phyloP scores from a whole-genome alignment of 2,113 vertebrate genomes.

The Pelobates fuscus region DNA sequence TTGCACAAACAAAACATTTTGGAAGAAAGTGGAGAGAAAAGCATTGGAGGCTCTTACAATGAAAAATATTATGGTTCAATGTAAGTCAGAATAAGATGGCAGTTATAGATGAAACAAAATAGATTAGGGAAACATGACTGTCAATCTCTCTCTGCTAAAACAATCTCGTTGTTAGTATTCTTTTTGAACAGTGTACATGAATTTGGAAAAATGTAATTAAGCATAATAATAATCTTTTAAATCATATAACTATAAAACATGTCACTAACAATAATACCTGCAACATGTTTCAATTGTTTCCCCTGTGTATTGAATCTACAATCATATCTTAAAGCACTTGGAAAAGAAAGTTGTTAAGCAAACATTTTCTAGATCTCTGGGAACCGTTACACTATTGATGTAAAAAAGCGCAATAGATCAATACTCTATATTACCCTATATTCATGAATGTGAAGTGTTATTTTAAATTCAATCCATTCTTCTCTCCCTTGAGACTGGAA shows the following conservation, averaged over 20 bases:
- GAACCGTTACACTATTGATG: slow-evolving; percentile 18
- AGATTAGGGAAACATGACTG: too few relatives aligned
- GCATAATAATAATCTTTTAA: too few relatives aligned
- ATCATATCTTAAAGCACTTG: neutral
- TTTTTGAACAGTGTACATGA: too few relatives aligned
- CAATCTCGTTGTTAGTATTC: too few relatives aligned
- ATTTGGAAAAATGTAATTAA: too few relatives aligned
- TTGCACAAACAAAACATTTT: too few relatives aligned
- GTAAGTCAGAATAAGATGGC: too few relatives aligned
- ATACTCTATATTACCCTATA: slow-evolving; percentile 24
- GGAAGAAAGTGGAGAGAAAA: too few relatives aligned
- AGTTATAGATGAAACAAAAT: too few relatives aligned
- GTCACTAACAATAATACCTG: neutral
- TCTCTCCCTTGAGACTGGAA: slow-evolving; percentile 7
- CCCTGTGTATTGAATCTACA: slow-evolving; percentile 7
- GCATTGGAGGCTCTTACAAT: too few relatives aligned
- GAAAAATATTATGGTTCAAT: too few relatives aligned
- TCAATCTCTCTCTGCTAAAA: too few relatives aligned
- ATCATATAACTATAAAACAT: neutral
- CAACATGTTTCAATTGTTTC: slow-evolving; percentile 1
- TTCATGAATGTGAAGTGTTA: slow-evolving; percentile 27
- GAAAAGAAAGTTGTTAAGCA: neutral
- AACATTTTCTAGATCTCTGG: slow-evolving; percentile 14
- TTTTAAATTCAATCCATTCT: slow-evolving; percentile 27
- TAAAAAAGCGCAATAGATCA: slow-evolving; percentile 22